Percentiles rank a stretch among this genome's conserved stretches.
Conservation (phyloP, 2,113 vertebrate genomes). For the Corythornis cristatus region DNA sequence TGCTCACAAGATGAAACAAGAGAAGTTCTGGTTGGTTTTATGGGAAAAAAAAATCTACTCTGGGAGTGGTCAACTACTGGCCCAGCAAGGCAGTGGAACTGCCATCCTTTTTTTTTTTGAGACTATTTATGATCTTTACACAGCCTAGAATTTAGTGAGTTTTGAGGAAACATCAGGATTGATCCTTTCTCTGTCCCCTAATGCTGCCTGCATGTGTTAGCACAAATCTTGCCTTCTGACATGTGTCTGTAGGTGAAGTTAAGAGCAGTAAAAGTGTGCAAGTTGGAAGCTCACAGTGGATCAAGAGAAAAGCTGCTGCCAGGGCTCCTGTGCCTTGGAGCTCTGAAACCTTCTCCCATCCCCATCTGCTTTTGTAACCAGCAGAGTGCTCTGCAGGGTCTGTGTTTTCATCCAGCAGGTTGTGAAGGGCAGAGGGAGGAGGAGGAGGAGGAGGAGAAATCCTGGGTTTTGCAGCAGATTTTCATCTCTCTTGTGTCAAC, state of each 20-base stretch:
- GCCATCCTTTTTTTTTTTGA: no score
- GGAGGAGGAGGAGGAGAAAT: background rate
- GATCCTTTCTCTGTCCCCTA: background rate
- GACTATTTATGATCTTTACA: no score
- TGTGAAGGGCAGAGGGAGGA: background rate
- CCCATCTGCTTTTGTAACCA: background rate
- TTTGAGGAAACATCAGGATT: background rate
- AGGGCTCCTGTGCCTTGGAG: background rate
- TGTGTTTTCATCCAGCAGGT: background rate
- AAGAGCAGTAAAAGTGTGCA: background rate
- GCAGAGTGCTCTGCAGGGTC: background rate
- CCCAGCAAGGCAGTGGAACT: no score
- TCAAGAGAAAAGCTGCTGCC: background rate
- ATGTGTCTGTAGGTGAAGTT: background rate
- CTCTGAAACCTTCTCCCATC: background rate
- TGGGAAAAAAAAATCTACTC: no score
- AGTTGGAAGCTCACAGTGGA: background rate
- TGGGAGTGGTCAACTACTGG: no score
- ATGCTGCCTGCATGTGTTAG: background rate
- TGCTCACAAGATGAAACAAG: background rate
- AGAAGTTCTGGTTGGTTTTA: background rate
- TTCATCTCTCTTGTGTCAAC: background rate
- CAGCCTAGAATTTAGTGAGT: background rate
- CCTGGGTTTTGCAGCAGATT: background rate
- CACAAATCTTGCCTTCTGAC: background rate